A percentile compares a stretch with the other conserved stretches of the same genome.
Conservation (phyloP, 2,797 vertebrate species). For the Enteromius anoplus region DNA sequence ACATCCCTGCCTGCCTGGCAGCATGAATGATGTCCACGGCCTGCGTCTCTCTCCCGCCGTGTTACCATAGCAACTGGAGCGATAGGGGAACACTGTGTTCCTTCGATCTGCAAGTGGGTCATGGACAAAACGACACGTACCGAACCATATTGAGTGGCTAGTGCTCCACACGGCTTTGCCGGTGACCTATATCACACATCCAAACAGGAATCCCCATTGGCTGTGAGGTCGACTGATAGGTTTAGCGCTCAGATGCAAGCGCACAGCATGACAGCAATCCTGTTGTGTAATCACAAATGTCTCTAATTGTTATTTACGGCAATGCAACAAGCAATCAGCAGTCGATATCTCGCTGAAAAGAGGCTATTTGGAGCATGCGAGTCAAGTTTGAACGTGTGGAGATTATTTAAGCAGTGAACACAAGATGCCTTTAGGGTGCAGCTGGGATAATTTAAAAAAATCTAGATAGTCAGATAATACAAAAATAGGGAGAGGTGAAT, state of each 20-base stretch:
- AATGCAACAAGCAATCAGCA: neutral
- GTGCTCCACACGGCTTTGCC: conserved; percentile 40
- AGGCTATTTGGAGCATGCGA: neutral
- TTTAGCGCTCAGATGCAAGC: neutral
- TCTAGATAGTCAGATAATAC: neutral
- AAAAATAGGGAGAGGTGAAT: neutral
- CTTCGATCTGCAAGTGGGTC: conserved; percentile 80
- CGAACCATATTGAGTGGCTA: conserved; percentile 53
- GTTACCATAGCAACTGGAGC: conserved; percentile 81
- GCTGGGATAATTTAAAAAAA: neutral
- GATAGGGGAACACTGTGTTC: conserved; percentile 77
- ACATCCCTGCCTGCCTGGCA: conserved; percentile 57
- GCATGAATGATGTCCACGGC: conserved; percentile 70
- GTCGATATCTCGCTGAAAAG: neutral
- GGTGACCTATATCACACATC: conserved; percentile 56
- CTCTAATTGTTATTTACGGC: conserved; percentile 26
- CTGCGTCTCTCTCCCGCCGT: conserved; percentile 74
- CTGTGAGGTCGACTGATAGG: conserved; percentile 12
- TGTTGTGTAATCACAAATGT: conserved; percentile 20
- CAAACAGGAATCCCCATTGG: conserved; percentile 53
- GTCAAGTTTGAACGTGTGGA: neutral
- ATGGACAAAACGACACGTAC: conserved; percentile 70
- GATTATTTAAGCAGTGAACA: neutral
- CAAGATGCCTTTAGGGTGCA: conserved; percentile 14
- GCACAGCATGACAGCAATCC: neutral